These are phyloP conservation scores for Agrochola circellaris DNA, from an alignment of 2,888 invertebrate genomes.

Conservation along the genomic window DNA sequence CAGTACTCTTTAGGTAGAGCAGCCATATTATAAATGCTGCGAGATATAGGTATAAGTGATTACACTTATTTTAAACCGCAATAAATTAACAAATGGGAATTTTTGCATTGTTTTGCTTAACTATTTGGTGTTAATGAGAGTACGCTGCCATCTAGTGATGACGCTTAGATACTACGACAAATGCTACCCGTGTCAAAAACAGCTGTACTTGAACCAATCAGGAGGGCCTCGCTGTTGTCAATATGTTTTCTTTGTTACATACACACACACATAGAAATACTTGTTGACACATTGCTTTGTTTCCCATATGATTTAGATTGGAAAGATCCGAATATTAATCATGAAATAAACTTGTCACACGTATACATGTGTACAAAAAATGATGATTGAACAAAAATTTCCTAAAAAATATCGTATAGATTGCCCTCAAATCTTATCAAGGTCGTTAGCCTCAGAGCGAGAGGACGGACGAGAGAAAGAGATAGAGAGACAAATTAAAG, in stretches of 20 bases:
- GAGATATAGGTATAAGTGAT: accelerated
- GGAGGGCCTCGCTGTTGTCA: slow-evolving; percentile 73
- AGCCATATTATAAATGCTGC: accelerated
- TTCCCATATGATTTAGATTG: slow-evolving; percentile 84
- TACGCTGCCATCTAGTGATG: slow-evolving; percentile 80
- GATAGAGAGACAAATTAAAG: slow-evolving; percentile 74
- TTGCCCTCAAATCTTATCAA: slow-evolving; percentile 76
- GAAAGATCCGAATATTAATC: slow-evolving; percentile 52
- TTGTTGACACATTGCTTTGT: slow-evolving; percentile 87
- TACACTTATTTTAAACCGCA: neutral
- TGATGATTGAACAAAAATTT: slow-evolving; percentile 36
- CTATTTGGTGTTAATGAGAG: slow-evolving; percentile 76
- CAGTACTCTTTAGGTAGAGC: slow-evolving; percentile 18
- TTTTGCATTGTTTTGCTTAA: neutral
- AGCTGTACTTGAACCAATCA: slow-evolving; percentile 87
- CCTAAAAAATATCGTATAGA: slow-evolving; percentile 60
- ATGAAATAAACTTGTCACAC: slow-evolving; percentile 45
- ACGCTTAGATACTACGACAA: slow-evolving; percentile 33
- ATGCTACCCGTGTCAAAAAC: slow-evolving; percentile 83
- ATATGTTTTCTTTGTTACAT: slow-evolving; percentile 79
- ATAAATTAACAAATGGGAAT: neutral
- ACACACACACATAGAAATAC: slow-evolving; percentile 75
- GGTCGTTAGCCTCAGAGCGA: slow-evolving; percentile 81
- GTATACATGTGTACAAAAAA: slow-evolving; percentile 52
- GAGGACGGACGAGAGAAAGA: slow-evolving; percentile 73